Base-by-base conservation (phyloP, 2,888 invertebrate genomes). In the Drosophila pseudotalamancana region DNA sequence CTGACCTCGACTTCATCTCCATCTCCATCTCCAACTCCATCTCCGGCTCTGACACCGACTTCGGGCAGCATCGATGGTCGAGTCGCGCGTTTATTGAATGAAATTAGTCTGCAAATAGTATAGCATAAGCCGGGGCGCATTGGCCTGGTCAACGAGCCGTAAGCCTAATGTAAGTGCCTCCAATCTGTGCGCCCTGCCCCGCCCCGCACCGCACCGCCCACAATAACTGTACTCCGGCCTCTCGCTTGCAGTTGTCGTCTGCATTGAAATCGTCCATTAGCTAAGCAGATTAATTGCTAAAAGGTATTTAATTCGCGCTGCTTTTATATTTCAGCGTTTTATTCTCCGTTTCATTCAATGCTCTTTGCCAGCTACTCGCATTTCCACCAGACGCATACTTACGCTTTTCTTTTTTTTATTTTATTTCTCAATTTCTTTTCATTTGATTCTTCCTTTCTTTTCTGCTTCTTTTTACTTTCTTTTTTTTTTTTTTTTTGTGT, bases 281-380 rank as follows among this genome's bases (percentile, higher is more conserved):
- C 87, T 88, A 89, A 89, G 89, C 89, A 88, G 89, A 89, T 89
- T 89, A 89, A 89, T 89, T 89, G 88, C 87, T 89, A 88, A 89
- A 89, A 89, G 89, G 89, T 89, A 89, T 89, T 89, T 89, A 88
- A 88, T 88, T 89, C 89, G 79, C 73, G 80, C 75, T 71, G 78
- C 77, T 87, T 87, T 84, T 82, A 84, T 84, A 84, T 86, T 77
- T 69, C 57, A 63, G 56, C 61, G 61, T 39, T 57, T 57, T 43
- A 59, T 59, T 39, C 54, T 51, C 43, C 48, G 49, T 59, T 82
- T 65, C 42, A 56, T 67, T 49, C 40, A 25, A 35, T 35, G 49
- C 39, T 49, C 46, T 5, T 35, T 27, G 14, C 27, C 12, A 27
- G 42, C 23, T 23, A 39, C 46, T 60, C 46, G 11, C 60, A 32